Base-by-base conservation (phyloP, 1,140 invertebrate species). In the Pseudomyrmex dendroicus region DNA sequence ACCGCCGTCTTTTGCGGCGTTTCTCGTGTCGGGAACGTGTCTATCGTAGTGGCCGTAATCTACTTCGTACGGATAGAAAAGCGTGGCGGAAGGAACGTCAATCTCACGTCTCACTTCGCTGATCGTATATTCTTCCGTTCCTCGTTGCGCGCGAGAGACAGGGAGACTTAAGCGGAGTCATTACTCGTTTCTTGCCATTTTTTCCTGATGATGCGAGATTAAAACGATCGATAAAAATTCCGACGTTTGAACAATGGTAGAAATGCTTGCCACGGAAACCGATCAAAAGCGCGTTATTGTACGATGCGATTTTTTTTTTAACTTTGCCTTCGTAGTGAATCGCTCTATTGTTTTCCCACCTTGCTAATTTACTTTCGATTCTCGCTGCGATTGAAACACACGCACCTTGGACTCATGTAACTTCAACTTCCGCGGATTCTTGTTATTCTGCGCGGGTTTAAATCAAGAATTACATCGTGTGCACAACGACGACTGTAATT, bases 21-120 rank as follows among this genome's bases (percentile, higher is more conserved):
- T 61, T 67, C 72, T 67, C 78, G 48, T 25, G 61, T 54, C 54
- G 59, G 54, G 22, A 57, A 84, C 78, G 70, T 83, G 84, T 83
- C 63, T 67, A 76, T 77, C 86, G 78, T 72, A 74, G 73, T 64
- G n/a, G 44, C 64, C 46, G 73, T 77, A 83, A 83, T 87, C 56
- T 85, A 66, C 72, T 86, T 73, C 17, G 52, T 77, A 13, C 22
- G n/a, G 48, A 20, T 77, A 44, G 73, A 86, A 48, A 61, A 86
- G 52, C 70, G 35, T 44, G 13, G 63, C 35, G 35, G 35, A 57
- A 76, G 35, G 35, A 57, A 76, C 70, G 64, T 54, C 56, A 59
- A 57, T 74, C 57, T 67, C 15, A 35, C 48, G 54, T 76, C 70
- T 73, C 48, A 63, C 77, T 82, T 85, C 54, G 54, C 67, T 77